Evolutionary conservation across 2,797 vertebrate genomes (phyloP).

Genomic region (Crenuchus spilurus): DNA sequence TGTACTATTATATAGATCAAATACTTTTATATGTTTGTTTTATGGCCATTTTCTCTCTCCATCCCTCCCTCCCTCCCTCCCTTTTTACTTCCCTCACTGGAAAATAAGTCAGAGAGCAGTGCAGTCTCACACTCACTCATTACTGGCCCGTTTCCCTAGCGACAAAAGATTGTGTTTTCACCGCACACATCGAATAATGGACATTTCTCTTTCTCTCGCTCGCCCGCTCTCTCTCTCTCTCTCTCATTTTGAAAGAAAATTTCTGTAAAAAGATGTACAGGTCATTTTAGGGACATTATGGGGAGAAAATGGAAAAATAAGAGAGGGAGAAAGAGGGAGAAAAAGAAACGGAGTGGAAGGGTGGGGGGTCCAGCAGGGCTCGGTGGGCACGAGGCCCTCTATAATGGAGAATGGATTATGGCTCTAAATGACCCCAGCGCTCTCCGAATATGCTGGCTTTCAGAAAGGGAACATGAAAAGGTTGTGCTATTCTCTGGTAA

Average conservation of each 20-base stretch:
- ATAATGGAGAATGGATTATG: conserved; percentile 59
- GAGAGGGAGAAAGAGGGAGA: conserved; percentile 4
- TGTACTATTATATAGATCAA: conserved; percentile 34
- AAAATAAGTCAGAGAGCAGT: conserved; percentile 40
- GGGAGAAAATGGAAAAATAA: conserved; percentile 12
- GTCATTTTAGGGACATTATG: conserved; percentile 58
- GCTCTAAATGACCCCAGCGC: conserved; percentile 57
- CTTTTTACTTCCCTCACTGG: conserved; percentile 9
- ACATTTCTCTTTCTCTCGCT: conserved; percentile 57
- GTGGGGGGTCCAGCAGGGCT: conserved; percentile 39
- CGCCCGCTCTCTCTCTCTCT: conserved; percentile 63
- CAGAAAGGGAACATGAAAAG: conserved; percentile 55
- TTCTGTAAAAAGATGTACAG: conserved; percentile 53
- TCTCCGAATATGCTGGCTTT: conserved; percentile 42
- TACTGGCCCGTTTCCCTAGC: conserved; percentile 54
- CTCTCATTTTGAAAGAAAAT: conserved; percentile 57
- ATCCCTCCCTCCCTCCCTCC: conserved; percentile 7
- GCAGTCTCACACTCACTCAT: conserved; percentile 36
- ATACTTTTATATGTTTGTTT: conserved; percentile 31
- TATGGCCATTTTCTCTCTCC: conserved; percentile 34
- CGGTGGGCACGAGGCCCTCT: conserved; percentile 41
- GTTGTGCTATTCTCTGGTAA: conserved; percentile 56
- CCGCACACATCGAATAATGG: conserved; percentile 69
- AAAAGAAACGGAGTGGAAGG: conserved; percentile 28
- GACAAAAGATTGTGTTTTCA: conserved; percentile 50